Evolutionary conservation across 2,797 vertebrate species (phyloP).

Genomic region (Hephaestus fuliginosus): DNA sequence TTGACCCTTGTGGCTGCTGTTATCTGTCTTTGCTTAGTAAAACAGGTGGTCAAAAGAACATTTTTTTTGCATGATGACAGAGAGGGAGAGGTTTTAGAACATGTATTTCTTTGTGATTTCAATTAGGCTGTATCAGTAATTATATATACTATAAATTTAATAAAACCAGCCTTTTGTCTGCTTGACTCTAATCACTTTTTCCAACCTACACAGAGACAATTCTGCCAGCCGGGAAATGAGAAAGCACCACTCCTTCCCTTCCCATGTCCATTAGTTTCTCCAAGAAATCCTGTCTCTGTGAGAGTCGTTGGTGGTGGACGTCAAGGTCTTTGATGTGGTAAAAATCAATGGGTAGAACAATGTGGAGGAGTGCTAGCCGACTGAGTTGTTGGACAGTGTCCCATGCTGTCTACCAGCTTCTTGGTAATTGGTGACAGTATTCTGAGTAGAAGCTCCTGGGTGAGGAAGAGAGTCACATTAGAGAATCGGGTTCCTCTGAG

Average conservation of each 20-base stretch:
- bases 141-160: background rate
- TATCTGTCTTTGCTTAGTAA: constrained; percentile 13
- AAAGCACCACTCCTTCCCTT: constrained; percentile 70
- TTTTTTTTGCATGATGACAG: background rate
- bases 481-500: constrained; percentile 48
- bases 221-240: constrained; percentile 52
- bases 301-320: constrained; percentile 33
- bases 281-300: constrained; percentile 67
- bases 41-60: background rate
- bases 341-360: constrained; percentile 64
- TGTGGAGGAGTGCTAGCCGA: constrained; percentile 34
- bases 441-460: constrained; percentile 41
- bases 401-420: constrained; percentile 47
- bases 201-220: constrained; percentile 22
- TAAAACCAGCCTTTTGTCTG: constrained; percentile 32
- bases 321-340: constrained; percentile 70
- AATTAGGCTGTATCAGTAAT: background rate
- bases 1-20: background rate
- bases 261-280: constrained; percentile 61
- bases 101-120: background rate
- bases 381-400: constrained; percentile 41
- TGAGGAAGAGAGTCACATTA: constrained; percentile 51
- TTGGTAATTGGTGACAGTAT: constrained; percentile 43
- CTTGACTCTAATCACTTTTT: constrained; percentile 15
- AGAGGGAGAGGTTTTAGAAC: background rate